These are phyloP conservation scores for Daboia siamensis DNA, from an alignment of 2,113 vertebrate species.

Conservation along the genomic window DNA sequence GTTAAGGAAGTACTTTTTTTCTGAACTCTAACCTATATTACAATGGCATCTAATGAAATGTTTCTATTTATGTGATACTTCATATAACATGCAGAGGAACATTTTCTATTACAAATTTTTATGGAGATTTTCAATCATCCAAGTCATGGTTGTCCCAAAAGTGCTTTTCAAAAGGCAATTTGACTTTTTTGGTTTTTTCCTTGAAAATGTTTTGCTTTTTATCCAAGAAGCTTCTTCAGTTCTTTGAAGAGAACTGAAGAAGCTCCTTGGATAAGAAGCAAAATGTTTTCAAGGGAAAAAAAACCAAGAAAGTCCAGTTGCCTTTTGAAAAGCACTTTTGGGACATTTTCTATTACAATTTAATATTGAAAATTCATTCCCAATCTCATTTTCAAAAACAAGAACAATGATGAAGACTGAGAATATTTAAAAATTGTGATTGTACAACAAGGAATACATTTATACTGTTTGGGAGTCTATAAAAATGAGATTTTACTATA, in stretches of 20 bases:
- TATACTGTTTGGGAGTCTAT: neutral
- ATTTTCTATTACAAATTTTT: neutral
- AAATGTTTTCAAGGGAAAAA: no score
- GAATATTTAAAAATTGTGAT: no score
- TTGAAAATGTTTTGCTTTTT: no score
- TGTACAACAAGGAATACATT: no score
- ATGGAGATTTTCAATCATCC: no score
- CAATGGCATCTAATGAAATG: neutral
- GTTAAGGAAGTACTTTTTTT: neutral
- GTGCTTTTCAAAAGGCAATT: no score
- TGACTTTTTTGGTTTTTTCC: no score
- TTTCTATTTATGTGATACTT: neutral
- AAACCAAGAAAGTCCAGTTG: no score
- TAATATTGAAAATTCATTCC: neutral
- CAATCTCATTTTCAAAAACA: neutral
- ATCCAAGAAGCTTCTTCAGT: no score
- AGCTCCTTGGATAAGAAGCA: neutral
- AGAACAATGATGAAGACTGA: neutral
- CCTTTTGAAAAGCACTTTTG: no score
- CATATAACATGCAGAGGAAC: neutral
- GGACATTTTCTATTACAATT: neutral
- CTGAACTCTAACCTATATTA: neutral
- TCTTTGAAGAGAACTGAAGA: neutral
- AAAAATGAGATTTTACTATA: neutral
- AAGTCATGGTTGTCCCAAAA: no score